phyloP scores from a whole-genome alignment of 2,113 vertebrate species.

The Eulemur macaco region DNA sequence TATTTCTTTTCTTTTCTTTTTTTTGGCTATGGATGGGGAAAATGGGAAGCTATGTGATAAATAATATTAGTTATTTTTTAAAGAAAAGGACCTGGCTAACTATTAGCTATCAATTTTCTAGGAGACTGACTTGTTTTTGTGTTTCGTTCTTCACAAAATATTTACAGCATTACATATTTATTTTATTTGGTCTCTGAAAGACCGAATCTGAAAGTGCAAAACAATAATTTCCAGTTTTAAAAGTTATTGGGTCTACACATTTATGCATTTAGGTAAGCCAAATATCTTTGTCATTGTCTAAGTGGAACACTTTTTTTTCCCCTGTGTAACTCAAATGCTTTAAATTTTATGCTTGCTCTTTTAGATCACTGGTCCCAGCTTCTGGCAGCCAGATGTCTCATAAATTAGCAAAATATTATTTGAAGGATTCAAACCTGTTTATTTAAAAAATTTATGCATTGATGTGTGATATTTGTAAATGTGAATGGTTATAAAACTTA shows the following conservation, averaged over 20 bases:
- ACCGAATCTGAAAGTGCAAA: conserved; percentile 39
- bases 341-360: conserved; percentile 49
- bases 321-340: conserved; percentile 53
- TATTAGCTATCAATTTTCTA: conserved; percentile 72
- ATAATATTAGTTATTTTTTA: neutral
- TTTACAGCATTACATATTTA: conserved; percentile 51
- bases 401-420: conserved; percentile 46
- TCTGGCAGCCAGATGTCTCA: conserved; percentile 66
- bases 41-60: conserved; percentile 44
- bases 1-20: conserved; percentile 67
- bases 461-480: neutral
- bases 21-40: conserved; percentile 62
- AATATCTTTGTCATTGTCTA: conserved; percentile 21
- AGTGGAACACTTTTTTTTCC: conserved; percentile 50
- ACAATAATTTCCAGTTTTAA: conserved; percentile 42
- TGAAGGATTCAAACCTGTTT: neutral
- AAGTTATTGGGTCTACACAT: neutral
- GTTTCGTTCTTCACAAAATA: conserved; percentile 67
- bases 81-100: conserved; percentile 48
- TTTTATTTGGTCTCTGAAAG: conserved; percentile 22
- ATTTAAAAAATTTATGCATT: neutral
- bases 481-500: conserved; percentile 12
- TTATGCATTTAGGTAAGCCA: conserved; percentile 49
- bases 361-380: conserved; percentile 11
- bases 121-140: conserved; percentile 68